Conservation (phyloP, 2,888 invertebrate genomes). For the Ochropleura leucogaster region DNA sequence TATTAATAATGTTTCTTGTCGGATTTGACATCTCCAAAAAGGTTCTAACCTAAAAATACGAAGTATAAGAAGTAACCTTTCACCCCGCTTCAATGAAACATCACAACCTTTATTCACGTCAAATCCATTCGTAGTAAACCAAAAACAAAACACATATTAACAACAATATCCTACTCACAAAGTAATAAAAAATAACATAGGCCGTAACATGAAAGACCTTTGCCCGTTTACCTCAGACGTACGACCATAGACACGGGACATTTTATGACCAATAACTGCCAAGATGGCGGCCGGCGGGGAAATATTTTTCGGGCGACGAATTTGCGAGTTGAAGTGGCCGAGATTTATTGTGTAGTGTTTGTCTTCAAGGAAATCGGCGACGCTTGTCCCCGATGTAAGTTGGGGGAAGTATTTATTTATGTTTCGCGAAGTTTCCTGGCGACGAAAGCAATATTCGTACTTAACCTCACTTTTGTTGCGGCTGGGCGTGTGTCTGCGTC, state of each 20-base stretch:
- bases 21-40: not conserved
- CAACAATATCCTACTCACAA: conserved; percentile 53
- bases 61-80: conserved; percentile 13
- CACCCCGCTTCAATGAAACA: conserved; percentile 25
- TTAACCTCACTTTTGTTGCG: conserved; percentile 48
- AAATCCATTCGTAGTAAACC: conserved; percentile 43
- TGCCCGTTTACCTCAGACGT: conserved; percentile 59
- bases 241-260: conserved; percentile 60
- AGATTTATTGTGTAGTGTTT: conserved; percentile 69
- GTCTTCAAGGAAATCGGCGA: conserved; percentile 64
- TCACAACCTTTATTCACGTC: conserved; percentile 37
- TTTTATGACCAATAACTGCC: conserved; percentile 80
- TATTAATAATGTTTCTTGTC: not conserved
- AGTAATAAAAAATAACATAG: conserved; percentile 59
- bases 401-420: conserved; percentile 65
- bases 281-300: conserved; percentile 78
- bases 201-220: conserved; percentile 58
- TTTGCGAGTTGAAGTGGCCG: conserved; percentile 66
- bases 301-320: conserved; percentile 73
- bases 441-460: conserved; percentile 52
- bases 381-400: conserved; percentile 57
- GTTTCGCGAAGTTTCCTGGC: conserved; percentile 63
- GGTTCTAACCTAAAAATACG: not conserved
- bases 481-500: conserved; percentile 25
- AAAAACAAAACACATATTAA: conserved; percentile 50